phyloP scores from a whole-genome alignment of 2,888 invertebrate species.

The Exocentrus adspersus region DNA sequence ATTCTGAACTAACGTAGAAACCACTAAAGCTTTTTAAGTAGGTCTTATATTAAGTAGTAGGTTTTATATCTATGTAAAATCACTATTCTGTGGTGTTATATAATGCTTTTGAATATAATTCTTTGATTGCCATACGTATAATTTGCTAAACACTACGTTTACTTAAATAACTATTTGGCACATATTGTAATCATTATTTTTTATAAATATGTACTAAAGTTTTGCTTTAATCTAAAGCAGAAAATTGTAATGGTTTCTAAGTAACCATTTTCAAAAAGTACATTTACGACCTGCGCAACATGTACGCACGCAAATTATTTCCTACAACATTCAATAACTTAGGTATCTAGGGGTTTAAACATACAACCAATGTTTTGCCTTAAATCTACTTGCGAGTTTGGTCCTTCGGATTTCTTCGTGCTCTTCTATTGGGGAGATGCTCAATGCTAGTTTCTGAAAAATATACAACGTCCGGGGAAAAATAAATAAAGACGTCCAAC shows the following conservation, averaged over 20 bases:
- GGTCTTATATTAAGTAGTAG: too few species aligned
- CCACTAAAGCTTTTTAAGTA: too few species aligned
- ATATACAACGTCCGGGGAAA: too few species aligned
- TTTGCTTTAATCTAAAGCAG: constrained; percentile 17
- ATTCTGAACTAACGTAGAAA: too few species aligned
- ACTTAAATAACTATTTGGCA: constrained; percentile 19
- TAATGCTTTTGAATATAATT: background rate
- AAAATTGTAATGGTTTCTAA: background rate
- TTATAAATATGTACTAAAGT: background rate
- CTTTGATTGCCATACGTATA: constrained; percentile 28
- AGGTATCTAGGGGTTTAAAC: constrained; percentile 63
- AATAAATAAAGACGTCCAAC: too few species aligned
- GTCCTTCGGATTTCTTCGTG: constrained; percentile 72
- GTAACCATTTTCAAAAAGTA: constrained; percentile 3
- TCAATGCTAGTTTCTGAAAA: constrained; percentile 71
- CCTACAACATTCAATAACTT: constrained; percentile 4
- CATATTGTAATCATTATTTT: constrained; percentile 20
- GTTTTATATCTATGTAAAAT: too few species aligned
- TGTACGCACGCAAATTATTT: constrained; percentile 28
- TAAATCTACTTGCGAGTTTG: constrained; percentile 71
- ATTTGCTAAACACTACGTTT: constrained; percentile 7
- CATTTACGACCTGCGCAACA: constrained; percentile 18
- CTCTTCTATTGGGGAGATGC: constrained; percentile 74
- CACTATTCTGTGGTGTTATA: background rate
- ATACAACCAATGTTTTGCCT: constrained; percentile 74